A percentile compares a stretch with the other conserved stretches of the same genome.
Evolutionary conservation across 2,797 vertebrate genomes (phyloP).

Genomic region (Oophaga sylvatica): DNA sequence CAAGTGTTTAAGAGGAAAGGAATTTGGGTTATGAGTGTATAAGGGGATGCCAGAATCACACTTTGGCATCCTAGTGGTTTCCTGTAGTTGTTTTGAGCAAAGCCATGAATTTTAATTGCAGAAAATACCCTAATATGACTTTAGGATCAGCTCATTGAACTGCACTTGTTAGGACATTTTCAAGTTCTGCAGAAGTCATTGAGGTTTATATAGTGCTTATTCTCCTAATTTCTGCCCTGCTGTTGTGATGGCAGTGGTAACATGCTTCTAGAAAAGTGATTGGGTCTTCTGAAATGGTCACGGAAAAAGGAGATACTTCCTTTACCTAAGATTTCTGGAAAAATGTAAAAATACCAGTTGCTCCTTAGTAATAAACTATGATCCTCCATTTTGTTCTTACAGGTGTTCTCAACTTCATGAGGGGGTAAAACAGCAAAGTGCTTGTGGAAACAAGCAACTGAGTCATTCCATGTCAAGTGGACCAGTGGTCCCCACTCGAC

Average conservation of each 20-base stretch:
- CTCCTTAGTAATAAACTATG: background rate
- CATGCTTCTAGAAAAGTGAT: background rate
- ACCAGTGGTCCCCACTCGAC: no score
- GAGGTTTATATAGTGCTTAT: background rate
- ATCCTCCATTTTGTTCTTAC: background rate
- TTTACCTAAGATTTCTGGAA: background rate
- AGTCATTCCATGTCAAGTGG: no score
- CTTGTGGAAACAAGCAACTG: no score
- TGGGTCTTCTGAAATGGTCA: background rate
- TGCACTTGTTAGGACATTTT: constrained; percentile 17
- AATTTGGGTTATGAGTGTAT: constrained; percentile 54
- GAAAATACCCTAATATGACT: constrained; percentile 62
- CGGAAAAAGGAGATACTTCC: background rate
- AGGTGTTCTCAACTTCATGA: background rate
- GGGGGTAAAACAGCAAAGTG: no score
- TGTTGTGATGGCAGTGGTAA: background rate
- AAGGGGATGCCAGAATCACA: constrained; percentile 19
- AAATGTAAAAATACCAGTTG: background rate
- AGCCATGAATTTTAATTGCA: constrained; percentile 70
- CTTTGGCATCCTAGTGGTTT: constrained; percentile 61
- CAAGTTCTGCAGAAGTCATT: background rate
- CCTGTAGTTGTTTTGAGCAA: constrained; percentile 67
- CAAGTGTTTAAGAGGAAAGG: constrained; percentile 39
- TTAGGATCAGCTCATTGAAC: constrained; percentile 31
- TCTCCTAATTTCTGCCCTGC: background rate